Conservation (phyloP, 2,113 vertebrate species). For the Nerophis ophidion region DNA sequence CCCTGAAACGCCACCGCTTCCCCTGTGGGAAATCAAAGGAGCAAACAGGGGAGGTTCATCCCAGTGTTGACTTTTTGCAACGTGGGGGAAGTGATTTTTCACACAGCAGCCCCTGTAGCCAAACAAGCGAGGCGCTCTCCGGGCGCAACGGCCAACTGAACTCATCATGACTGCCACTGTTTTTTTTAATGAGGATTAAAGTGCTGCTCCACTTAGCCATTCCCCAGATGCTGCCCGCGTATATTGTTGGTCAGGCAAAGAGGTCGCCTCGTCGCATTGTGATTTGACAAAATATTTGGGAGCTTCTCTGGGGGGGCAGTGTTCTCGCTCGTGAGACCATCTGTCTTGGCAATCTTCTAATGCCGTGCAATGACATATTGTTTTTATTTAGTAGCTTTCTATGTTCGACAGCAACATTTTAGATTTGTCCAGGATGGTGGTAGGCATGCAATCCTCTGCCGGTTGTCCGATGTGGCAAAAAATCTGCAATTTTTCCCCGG, state of each 20-base stretch:
- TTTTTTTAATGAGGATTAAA: slow-evolving; percentile 39
- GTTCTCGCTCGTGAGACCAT: slow-evolving; percentile 16
- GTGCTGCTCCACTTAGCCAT: slow-evolving; percentile 20
- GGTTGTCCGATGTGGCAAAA: background rate
- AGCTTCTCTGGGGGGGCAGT: slow-evolving; percentile 9
- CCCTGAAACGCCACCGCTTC: slow-evolving; percentile 37
- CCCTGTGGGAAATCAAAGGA: slow-evolving; percentile 69
- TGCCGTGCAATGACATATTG: background rate
- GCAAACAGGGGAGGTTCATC: slow-evolving; percentile 41
- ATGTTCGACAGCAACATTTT: slow-evolving; percentile 4
- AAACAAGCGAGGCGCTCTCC: slow-evolving; percentile 16
- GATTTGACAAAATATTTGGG: slow-evolving; percentile 29
- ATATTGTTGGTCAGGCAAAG: slow-evolving; percentile 7
- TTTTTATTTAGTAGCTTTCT: slow-evolving; percentile 1
- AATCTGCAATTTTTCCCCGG: too few species aligned
- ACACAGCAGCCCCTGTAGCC: slow-evolving; percentile 11
- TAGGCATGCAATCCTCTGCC: background rate
- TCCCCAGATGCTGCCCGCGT: slow-evolving; percentile 6
- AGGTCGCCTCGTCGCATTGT: slow-evolving; percentile 9
- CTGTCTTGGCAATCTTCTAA: slow-evolving; percentile 13
- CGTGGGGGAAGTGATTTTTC: slow-evolving; percentile 52
- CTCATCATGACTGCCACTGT: slow-evolving; percentile 8
- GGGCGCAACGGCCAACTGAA: slow-evolving; percentile 15
- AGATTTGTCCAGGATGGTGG: background rate
- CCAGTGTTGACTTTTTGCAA: slow-evolving; percentile 37